phyloP scores from a whole-genome alignment of 1,140 invertebrate species.

The Pseudomyrmex sp. region DNA sequence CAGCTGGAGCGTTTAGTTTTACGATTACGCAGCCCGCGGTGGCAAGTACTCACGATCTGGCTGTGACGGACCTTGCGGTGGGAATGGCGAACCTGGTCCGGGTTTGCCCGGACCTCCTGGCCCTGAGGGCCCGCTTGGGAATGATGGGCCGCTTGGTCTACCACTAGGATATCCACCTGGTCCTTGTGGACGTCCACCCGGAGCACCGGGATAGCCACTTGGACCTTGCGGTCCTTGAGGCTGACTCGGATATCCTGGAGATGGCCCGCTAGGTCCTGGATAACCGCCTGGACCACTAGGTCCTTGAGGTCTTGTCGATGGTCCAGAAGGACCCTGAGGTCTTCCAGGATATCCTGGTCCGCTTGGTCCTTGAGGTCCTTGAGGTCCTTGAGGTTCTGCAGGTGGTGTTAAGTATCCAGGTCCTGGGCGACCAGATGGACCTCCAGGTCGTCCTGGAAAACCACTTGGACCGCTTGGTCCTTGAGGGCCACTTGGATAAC shows the following conservation, averaged over 20 bases:
- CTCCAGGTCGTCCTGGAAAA: constrained; percentile 58
- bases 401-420: constrained; percentile 71
- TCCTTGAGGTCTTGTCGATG: constrained; percentile 39
- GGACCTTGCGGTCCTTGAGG: constrained; percentile 67
- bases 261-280: constrained; percentile 71
- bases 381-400: constrained; percentile 72
- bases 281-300: constrained; percentile 70
- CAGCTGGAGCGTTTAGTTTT: constrained; percentile 40
- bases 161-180: constrained; percentile 63
- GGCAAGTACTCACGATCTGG: constrained; percentile 81
- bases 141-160: constrained; percentile 65
- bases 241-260: constrained; percentile 66
- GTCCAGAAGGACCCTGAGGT: constrained; percentile 66
- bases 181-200: constrained; percentile 41
- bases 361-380: constrained; percentile 64
- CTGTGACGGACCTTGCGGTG: constrained; percentile 75
- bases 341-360: constrained; percentile 72
- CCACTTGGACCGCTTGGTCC: constrained; percentile 54
- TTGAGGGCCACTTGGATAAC: constrained; percentile 62
- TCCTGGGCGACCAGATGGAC: constrained; percentile 63
- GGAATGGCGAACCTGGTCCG: constrained; percentile 67
- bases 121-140: constrained; percentile 68
- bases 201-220: constrained; percentile 38
- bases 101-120: constrained; percentile 59
- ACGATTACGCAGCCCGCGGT: constrained; percentile 77